Base-by-base conservation (phyloP, 2,113 vertebrate genomes). In the Grus americana region DNA sequence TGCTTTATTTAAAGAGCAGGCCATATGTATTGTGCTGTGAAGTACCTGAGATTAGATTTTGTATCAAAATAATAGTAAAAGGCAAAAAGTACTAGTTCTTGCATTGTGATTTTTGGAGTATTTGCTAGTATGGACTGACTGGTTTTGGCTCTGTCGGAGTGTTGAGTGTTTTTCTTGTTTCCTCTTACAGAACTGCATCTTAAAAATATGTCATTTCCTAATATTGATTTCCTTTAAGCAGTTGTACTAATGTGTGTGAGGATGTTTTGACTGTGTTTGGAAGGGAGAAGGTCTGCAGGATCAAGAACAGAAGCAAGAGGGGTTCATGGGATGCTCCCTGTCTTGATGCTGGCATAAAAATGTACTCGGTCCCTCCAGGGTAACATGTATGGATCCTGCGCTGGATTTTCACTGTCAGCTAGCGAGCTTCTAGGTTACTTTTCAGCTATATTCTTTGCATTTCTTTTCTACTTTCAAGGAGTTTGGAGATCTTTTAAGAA, bases 171-270 rank as follows among this genome's bases (percentile, higher is more conserved):
- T 83, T 95, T 81, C 44, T 65, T 22, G 9, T 87, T 96, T 96
- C 34, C 65, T 79, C 16, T 62, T 92, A 55, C 38, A 86, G 86
- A 93, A 42, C 55, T 63, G 46, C 15, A 62, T 92, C 83, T 95
- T 95, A 92, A 96, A 93, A 95, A 91, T 70, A 79, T 6, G 24
- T 88, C 1, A 36, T 93, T 94, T 96, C 72, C 92, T 71, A 71
- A 52, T 89, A 44, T 1, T 80, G 63, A 42, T 94, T 95, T 95
- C 68, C 47, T 49, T 80, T 68, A 79, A 96, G 73, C 44, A 73
- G 34, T 81, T 86, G 15, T 78, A 26, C 29, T 67, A 30, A 34
- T 72, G 34, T 66, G 18, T 6, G 8, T 78, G 55, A 86, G 59
- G 72, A 46, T 87, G 74, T 86, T 90, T 86, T 58, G 73, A n/a